A percentile compares a stretch with the other conserved stretches of the same genome.
These are phyloP conservation scores for Hypercompe scribonia DNA, from an alignment of 2,888 invertebrate species.

Conservation along the genomic window DNA sequence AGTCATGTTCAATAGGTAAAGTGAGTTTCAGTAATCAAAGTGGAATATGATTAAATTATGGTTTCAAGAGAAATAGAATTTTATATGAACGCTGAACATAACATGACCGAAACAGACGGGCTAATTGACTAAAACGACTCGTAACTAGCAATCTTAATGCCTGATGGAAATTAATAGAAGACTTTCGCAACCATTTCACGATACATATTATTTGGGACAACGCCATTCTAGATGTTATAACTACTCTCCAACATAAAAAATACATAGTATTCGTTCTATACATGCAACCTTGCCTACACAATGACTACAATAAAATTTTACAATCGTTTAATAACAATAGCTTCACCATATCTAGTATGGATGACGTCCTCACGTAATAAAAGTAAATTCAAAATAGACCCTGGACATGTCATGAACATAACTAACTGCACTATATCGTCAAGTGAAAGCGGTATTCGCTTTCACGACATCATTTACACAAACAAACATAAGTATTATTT, in stretches of 20 bases:
- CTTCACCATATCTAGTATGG: neutral
- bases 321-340: conserved; percentile 1
- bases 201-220: neutral
- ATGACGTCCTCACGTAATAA: conserved; percentile 1
- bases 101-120: neutral
- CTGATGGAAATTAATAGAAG: neutral
- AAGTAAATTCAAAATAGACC: conserved; percentile 43
- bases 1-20: neutral
- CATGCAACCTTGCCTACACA: neutral
- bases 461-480: conserved; percentile 69
- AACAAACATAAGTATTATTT: conserved; percentile 58
- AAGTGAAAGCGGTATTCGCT: conserved; percentile 71
- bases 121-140: neutral
- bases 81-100: neutral
- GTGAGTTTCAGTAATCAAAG: neutral
- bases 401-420: conserved; percentile 64
- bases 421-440: conserved; percentile 63
- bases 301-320: neutral
- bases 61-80: neutral
- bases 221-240: neutral
- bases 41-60: neutral
- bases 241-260: neutral
- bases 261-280: neutral
- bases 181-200: neutral
- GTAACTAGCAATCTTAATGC: neutral